Base-by-base conservation (phyloP, 2,113 vertebrate species). In the Salvelinus namaycush region DNA sequence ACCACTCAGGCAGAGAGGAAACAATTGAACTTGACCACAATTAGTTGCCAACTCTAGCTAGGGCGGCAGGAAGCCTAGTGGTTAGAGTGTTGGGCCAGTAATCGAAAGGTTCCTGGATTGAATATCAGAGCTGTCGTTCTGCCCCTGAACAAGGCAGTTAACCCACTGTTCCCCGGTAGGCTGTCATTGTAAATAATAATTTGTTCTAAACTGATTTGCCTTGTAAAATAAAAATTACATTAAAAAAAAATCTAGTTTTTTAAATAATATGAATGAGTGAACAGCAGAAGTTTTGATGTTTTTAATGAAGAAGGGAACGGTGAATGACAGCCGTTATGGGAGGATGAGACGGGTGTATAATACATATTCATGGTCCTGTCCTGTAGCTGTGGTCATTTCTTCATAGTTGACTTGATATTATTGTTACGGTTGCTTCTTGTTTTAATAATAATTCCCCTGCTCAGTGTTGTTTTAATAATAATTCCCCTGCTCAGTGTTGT, bases 21-120 rank as follows among this genome's bases (percentile, higher is more conserved):
- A 65, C 57, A 62, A 70, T 49, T 73, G 70, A 68, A 73, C 76
- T 72, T 22, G 70, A 66, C 62, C 70, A 39, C 24, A 34, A 59
- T 72, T 68, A 78, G 72, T 59, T 27, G 20, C 27, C 62, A 73
- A 51, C 39, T 14, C 64, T n/a, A 14, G 49, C 49, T 54, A 18
- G 51, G 9, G 9, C 49, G 14, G 9, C 14, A 51, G 12, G 49
- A 3, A 51, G 14, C 14, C 31, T 34, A 34, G 7, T 34, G 6
- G 34, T 34, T 34, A 34, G 34, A 34, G 34, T 6, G 34, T 7
- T 34, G 34, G 34, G 34, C 34, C 34, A 34, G 34, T 34, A 34
- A 34, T 34, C 34, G 6, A 34, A 34, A 34, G 34, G 34, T 34
- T 34, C 34, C 34, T 34, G 34, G 6, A 34, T 34, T 34, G 34